phyloP scores from a whole-genome alignment of 2,888 invertebrate species.

The Ophonus ardosiacus region DNA sequence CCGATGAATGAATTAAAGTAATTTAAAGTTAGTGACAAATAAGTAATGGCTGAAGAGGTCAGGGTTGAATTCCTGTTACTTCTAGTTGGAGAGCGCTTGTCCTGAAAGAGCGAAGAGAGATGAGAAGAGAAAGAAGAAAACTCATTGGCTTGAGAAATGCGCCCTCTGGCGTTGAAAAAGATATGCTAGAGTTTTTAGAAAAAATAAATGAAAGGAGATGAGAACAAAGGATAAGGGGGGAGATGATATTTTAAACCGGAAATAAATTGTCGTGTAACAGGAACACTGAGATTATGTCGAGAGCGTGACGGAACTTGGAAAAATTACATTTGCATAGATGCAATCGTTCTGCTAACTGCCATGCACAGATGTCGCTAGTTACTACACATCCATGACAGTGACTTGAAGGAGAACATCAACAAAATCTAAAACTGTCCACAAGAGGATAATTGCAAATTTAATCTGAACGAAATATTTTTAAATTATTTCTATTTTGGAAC shows the following conservation, averaged over 20 bases:
- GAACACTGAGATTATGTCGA: conserved; percentile 58
- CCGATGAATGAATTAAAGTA: not conserved
- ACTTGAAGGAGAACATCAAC: not conserved
- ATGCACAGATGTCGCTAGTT: not conserved
- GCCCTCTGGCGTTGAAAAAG: conserved; percentile 52
- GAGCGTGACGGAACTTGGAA: conserved; percentile 31
- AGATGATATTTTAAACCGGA: conserved; percentile 61
- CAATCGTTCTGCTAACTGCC: conserved; percentile 42
- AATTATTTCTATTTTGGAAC: not conserved
- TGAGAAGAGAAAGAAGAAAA: conserved; percentile 14
- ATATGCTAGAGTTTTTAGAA: conserved; percentile 50
- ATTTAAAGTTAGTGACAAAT: not conserved
- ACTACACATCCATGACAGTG: not conserved
- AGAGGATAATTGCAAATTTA: not conserved
- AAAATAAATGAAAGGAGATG: conserved; percentile 58
- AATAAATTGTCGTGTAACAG: conserved; percentile 61
- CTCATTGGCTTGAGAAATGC: conserved; percentile 50
- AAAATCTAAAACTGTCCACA: not conserved
- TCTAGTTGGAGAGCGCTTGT: not conserved
- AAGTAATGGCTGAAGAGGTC: not conserved
- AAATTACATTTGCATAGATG: conserved; percentile 53
- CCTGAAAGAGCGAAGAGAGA: conserved; percentile 9
- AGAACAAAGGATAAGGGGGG: conserved; percentile 49
- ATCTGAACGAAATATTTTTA: not conserved
- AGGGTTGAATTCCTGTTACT: not conserved